Evolutionary conservation across 2,888 invertebrate genomes (phyloP).

Genomic region (Eugnorisma glareosa): DNA sequence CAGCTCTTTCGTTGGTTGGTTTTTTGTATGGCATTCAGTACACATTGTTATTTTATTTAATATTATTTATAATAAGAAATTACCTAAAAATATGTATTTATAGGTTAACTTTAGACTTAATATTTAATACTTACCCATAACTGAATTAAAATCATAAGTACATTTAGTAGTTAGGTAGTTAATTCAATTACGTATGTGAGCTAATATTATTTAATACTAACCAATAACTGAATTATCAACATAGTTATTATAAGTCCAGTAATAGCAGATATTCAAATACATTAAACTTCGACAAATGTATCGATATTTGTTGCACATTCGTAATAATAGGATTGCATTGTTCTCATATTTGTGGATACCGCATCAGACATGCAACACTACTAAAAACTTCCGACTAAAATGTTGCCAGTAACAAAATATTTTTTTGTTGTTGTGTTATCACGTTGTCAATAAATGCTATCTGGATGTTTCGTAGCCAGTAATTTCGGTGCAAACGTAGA

Average conservation of each 20-base stretch:
- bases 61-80: too few relatives aligned
- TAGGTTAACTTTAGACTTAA: not conserved
- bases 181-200: not conserved
- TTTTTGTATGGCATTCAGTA: not conserved
- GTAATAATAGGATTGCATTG: slow-evolving; percentile 35
- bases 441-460: slow-evolving; percentile 66
- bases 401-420: slow-evolving; percentile 4
- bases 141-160: not conserved
- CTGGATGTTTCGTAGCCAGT: slow-evolving; percentile 59
- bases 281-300: slow-evolving; percentile 1
- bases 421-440: slow-evolving; percentile 53
- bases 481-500: slow-evolving; percentile 61
- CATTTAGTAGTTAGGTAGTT: not conserved
- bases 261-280: not conserved
- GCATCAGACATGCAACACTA: slow-evolving; percentile 32
- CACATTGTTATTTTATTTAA: not conserved
- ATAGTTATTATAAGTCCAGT: not conserved
- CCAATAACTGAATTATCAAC: not conserved
- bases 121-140: not conserved
- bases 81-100: not conserved
- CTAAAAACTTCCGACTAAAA: slow-evolving; percentile 50
- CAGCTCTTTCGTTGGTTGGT: too few relatives aligned
- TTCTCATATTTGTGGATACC: slow-evolving; percentile 47
- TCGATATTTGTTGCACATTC: slow-evolving; percentile 1
- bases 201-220: not conserved